Evolutionary conservation across 2,888 invertebrate species (phyloP).

Genomic region (Chouioia cunea): DNA sequence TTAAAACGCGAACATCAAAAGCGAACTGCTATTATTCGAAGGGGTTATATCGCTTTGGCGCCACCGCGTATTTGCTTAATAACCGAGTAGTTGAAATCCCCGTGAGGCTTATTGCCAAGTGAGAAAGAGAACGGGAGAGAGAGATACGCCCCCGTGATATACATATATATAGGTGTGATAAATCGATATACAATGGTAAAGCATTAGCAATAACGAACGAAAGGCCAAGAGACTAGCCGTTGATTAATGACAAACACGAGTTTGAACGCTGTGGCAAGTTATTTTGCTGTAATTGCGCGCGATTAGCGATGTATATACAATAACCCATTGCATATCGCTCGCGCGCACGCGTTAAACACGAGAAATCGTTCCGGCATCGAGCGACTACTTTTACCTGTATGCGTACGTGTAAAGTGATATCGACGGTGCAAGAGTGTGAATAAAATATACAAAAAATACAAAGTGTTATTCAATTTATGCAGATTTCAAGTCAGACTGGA

Average conservation of each 20-base stretch:
- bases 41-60: constrained; percentile 40
- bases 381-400: background rate
- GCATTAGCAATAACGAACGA: background rate
- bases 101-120: constrained; percentile 49
- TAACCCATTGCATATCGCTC: constrained; percentile 41
- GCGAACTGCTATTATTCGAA: constrained; percentile 44
- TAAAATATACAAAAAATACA: too few species aligned
- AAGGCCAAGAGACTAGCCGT: constrained; percentile 7
- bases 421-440: too few species aligned
- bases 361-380: background rate
- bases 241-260: constrained; percentile 45
- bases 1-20: constrained; percentile 37
- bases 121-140: too few species aligned
- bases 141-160: background rate
- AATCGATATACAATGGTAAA: too few species aligned
- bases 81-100: constrained; percentile 44
- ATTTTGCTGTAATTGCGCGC: constrained; percentile 44
- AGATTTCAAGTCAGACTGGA: too few species aligned
- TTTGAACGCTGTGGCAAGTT: constrained; percentile 19
- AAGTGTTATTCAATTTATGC: too few species aligned
- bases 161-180: too few species aligned
- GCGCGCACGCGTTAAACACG: background rate
- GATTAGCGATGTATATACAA: constrained; percentile 36
- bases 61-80: constrained; percentile 53
- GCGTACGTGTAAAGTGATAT: too few species aligned